phyloP scores from a whole-genome alignment of 2,797 vertebrate genomes.

The Catostomus latipinnis region DNA sequence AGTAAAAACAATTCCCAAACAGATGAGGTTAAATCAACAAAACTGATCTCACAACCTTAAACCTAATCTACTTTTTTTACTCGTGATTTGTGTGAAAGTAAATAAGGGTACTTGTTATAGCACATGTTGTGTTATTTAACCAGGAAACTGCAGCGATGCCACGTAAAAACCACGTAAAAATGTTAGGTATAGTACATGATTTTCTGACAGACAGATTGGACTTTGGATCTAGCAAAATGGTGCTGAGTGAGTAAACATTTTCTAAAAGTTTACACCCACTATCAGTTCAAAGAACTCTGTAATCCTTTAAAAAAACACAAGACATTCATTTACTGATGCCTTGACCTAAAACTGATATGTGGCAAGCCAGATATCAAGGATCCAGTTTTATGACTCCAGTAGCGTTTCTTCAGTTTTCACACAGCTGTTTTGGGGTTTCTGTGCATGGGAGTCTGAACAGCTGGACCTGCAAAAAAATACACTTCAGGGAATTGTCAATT shows the following conservation, averaged over 20 bases:
- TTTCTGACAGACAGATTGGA: not conserved
- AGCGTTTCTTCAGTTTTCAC: not conserved
- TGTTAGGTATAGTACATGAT: no score
- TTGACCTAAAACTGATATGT: not conserved
- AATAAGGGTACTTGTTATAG: no score
- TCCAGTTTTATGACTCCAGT: not conserved
- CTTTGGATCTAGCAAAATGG: not conserved
- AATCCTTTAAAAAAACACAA: constrained; percentile 5
- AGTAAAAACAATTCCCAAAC: no score
- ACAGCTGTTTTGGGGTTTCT: not conserved
- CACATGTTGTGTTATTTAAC: no score
- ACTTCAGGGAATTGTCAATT: constrained; percentile 13
- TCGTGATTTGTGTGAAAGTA: no score
- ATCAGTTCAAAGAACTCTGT: constrained; percentile 3
- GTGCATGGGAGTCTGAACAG: constrained; percentile 26
- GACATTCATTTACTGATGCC: constrained; percentile 1
- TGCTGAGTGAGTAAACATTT: no score
- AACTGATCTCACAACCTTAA: no score
- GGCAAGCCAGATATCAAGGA: not conserved
- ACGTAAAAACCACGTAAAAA: no score
- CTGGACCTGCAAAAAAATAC: constrained; percentile 12
- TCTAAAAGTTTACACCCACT: not conserved
- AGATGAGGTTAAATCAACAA: no score
- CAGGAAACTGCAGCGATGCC: no score
- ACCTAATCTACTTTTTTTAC: no score